Percentiles rank a stretch among this genome's conserved stretches.
Conservation (phyloP, 37 sponge, comb jelly and placozoan genomes). For the Bolinopsis microptera region DNA sequence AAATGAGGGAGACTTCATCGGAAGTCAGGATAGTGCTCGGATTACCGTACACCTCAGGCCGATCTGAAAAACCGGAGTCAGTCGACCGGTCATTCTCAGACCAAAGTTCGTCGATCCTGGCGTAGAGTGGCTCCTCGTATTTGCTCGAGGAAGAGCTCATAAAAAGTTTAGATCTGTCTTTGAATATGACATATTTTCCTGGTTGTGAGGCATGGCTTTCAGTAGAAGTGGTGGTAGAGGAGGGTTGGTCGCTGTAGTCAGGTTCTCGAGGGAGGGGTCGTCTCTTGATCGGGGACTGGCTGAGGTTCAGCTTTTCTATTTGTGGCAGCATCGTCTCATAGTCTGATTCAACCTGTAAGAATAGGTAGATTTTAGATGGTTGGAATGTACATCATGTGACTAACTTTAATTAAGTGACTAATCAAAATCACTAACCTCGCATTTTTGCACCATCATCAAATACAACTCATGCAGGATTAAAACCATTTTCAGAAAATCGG, state of each 20-base stretch:
- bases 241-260: background rate
- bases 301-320: conserved; percentile 1
- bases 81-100: background rate
- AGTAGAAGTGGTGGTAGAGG: background rate
- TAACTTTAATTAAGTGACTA: too few species aligned
- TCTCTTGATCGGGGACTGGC: background rate
- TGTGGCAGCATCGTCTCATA: conserved; percentile 45
- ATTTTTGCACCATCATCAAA: too few species aligned
- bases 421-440: too few species aligned
- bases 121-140: background rate
- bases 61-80: conserved; percentile 3
- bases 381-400: too few species aligned
- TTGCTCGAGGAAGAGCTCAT: background rate
- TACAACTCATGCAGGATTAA: too few species aligned
- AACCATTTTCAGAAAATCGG: too few species aligned
- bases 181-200: conserved; percentile 7
- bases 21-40: conserved; percentile 4
- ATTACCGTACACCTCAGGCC: background rate
- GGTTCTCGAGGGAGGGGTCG: background rate
- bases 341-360: conserved; percentile 15
- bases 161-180: conserved; percentile 41
- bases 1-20: conserved; percentile 12
- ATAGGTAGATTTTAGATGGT: too few species aligned
- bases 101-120: background rate
- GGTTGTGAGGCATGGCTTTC: background rate